These are phyloP conservation scores for Ispidina lecontei DNA, from an alignment of 2,797 vertebrate genomes.

Conservation along the genomic window DNA sequence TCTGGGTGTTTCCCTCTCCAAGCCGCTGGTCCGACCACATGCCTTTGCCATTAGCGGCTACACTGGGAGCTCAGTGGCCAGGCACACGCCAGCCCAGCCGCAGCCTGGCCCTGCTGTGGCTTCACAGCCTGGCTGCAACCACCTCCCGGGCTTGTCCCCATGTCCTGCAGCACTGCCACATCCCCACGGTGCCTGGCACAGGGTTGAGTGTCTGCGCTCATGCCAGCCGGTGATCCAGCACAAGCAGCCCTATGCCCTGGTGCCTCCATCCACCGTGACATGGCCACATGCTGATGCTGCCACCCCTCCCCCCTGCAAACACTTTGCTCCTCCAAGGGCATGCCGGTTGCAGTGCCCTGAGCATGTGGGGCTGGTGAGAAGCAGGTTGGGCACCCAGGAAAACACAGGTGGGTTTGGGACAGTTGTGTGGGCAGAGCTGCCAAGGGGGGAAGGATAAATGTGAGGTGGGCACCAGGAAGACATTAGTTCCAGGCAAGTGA, in stretches of 20 bases:
- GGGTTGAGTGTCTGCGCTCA: rapidly evolving
- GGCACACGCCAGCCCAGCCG: background rate
- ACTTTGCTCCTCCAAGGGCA: constrained; percentile 43
- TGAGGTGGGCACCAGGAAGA: constrained; percentile 80
- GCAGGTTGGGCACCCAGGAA: constrained; percentile 78
- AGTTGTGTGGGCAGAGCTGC: constrained; percentile 77
- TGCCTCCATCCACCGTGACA: rapidly evolving
- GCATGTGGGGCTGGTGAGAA: constrained; percentile 71
- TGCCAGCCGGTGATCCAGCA: rapidly evolving
- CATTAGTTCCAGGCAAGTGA: constrained; percentile 72
- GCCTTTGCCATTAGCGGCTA: constrained; percentile 56
- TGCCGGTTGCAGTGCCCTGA: constrained; percentile 50
- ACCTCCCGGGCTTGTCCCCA: background rate
- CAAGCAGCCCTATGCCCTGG: rapidly evolving
- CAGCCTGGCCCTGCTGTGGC: background rate
- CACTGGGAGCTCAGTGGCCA: background rate
- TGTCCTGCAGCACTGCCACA: rapidly evolving
- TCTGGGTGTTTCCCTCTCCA: constrained; percentile 52
- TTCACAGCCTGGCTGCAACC: background rate
- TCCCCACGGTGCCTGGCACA: rapidly evolving
- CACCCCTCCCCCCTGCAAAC: rapidly evolving
- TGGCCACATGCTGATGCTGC: background rate
- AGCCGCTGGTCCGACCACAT: constrained; percentile 43
- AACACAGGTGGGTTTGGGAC: constrained; percentile 71
- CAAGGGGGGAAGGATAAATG: constrained; percentile 76